phyloP scores from a whole-genome alignment of 2,113 vertebrate species.

The Orthonyx spaldingii region DNA sequence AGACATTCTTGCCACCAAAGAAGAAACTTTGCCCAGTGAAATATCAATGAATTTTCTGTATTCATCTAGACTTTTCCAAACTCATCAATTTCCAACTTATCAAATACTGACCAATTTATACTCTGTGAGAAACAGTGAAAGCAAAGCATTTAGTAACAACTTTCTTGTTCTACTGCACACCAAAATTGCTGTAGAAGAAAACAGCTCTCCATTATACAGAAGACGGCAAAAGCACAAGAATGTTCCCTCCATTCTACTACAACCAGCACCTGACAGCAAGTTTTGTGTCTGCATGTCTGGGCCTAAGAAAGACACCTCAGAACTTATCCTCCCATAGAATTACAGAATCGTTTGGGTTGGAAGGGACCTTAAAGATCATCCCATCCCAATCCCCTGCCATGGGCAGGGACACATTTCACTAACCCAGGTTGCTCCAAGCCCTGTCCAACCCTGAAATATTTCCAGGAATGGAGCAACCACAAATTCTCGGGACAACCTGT shows the following conservation, averaged over 20 bases:
- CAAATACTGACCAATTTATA: background rate
- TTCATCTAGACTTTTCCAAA: background rate
- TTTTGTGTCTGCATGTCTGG: background rate
- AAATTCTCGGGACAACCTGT: background rate
- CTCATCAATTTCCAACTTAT: background rate
- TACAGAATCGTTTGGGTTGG: background rate
- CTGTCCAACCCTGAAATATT: rapidly evolving
- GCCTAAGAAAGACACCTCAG: background rate
- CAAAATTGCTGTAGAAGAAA: background rate
- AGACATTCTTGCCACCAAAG: background rate
- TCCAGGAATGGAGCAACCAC: background rate
- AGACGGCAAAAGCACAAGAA: background rate
- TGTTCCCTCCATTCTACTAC: background rate
- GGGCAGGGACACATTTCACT: background rate
- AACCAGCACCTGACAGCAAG: background rate
- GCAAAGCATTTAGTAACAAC: background rate
- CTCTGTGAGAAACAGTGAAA: background rate
- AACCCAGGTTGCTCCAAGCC: background rate
- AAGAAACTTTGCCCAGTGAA: background rate
- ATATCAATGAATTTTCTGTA: background rate
- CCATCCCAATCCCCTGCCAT: background rate
- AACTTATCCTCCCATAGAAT: background rate
- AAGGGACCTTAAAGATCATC: background rate
- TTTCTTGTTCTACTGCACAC: background rate
- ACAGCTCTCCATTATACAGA: background rate